A percentile compares a stretch with the other conserved stretches of the same genome.
phyloP scores from a whole-genome alignment of 2,797 vertebrate genomes.

The Sphenopsis melanotis region DNA sequence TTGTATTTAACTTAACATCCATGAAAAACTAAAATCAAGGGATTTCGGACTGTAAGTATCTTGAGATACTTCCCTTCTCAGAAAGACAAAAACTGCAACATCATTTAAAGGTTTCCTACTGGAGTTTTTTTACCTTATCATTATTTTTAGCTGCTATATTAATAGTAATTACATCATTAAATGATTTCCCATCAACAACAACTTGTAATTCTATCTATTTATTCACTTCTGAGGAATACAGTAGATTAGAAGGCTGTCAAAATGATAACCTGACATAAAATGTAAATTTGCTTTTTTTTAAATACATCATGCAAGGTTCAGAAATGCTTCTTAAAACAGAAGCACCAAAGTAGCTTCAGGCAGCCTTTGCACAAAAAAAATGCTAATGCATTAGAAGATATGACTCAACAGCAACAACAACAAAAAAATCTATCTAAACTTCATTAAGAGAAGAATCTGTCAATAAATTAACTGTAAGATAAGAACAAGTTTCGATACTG shows the following conservation, averaged over 20 bases:
- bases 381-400: background rate
- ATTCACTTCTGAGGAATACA: constrained; percentile 28
- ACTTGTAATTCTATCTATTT: constrained; percentile 58
- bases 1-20: background rate
- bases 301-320: constrained; percentile 35
- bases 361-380: background rate
- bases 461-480: background rate
- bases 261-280: constrained; percentile 47
- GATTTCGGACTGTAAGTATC: background rate
- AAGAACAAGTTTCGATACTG: background rate
- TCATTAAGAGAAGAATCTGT: background rate
- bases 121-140: background rate
- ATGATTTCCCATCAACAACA: constrained; percentile 51
- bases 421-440: background rate
- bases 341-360: constrained; percentile 35
- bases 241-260: constrained; percentile 51
- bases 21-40: background rate
- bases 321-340: constrained; percentile 46
- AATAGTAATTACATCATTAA: constrained; percentile 52
- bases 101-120: background rate
- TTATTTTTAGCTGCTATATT: constrained; percentile 4
- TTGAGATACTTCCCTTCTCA: background rate
- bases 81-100: background rate
- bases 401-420: background rate
- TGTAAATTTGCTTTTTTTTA: constrained; percentile 38